Evolutionary conservation across 1,140 invertebrate genomes (phyloP).

Genomic region (Caenorhabditis briggsae): DNA sequence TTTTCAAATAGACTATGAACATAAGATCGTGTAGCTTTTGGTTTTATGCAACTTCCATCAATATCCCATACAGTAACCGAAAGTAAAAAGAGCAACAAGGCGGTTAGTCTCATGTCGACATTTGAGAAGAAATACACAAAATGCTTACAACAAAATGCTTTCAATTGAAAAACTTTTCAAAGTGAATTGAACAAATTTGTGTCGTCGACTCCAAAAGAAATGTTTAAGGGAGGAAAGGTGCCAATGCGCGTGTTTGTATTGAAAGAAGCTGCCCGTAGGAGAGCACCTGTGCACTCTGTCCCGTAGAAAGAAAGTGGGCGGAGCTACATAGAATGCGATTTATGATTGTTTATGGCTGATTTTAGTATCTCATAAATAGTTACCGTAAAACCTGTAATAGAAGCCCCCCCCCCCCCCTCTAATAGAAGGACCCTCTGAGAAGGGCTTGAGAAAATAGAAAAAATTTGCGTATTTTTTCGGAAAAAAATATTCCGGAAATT

Average conservation of each 20-base stretch:
- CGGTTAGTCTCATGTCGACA: constrained; percentile 48
- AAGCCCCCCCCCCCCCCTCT: too few species aligned
- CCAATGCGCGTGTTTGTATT: constrained; percentile 53
- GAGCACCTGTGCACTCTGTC: constrained; percentile 44
- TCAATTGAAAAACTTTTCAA: not conserved
- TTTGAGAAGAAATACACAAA: constrained; percentile 7
- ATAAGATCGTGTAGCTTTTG: constrained; percentile 2
- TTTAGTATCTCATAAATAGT: too few species aligned
- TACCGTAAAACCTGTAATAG: too few species aligned
- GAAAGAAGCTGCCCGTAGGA: constrained; percentile 49
- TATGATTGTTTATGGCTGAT: too few species aligned
- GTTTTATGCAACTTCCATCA: not conserved
- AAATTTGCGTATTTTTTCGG: too few species aligned
- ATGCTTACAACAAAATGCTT: not conserved
- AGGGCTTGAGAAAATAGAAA: too few species aligned
- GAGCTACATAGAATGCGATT: not conserved
- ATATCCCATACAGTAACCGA: not conserved
- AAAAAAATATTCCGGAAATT: too few species aligned
- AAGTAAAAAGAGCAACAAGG: not conserved
- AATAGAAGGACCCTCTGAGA: too few species aligned
- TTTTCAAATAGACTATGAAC: constrained; percentile 41
- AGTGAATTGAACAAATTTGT: constrained; percentile 47
- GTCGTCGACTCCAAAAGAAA: constrained; percentile 19
- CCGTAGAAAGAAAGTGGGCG: constrained; percentile 2
- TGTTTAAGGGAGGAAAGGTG: not conserved